These are phyloP conservation scores for Lanius ludovicianus DNA, from an alignment of 2,113 vertebrate genomes.

Conservation along the genomic window DNA sequence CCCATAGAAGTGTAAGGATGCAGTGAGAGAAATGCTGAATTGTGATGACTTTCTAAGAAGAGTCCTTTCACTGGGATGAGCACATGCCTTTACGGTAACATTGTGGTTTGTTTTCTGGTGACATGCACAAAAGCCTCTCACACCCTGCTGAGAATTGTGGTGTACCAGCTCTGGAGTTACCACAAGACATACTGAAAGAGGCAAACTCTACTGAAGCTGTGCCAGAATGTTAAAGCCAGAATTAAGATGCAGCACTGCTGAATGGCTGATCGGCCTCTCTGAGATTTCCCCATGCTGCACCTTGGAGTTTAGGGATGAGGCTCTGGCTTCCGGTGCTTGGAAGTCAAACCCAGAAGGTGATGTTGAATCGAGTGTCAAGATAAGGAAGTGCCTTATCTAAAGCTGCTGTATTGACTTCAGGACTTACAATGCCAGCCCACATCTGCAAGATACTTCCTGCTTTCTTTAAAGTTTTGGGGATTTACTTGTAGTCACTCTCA, in stretches of 20 bases:
- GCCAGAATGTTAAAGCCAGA: neutral
- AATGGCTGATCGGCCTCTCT: fast-evolving
- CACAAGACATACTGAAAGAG: neutral
- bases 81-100: neutral
- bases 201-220: neutral
- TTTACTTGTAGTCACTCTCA: neutral
- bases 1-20: neutral
- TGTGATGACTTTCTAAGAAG: neutral
- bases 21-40: neutral
- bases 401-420: neutral
- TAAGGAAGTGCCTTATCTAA: neutral
- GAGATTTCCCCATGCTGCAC: fast-evolving
- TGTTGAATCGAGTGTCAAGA: neutral
- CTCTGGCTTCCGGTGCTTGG: neutral
- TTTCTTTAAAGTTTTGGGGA: neutral
- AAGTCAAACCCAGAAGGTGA: neutral
- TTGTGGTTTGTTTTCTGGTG: neutral
- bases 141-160: neutral
- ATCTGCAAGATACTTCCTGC: neutral
- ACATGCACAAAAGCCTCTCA: neutral
- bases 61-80: neutral
- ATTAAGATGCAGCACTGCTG: neutral
- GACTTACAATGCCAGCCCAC: neutral
- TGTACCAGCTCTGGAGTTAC: neutral
- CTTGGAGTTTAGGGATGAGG: neutral